These are phyloP conservation scores for Blomia tropicalis DNA, from an alignment of 2,888 invertebrate species.

Conservation along the genomic window DNA sequence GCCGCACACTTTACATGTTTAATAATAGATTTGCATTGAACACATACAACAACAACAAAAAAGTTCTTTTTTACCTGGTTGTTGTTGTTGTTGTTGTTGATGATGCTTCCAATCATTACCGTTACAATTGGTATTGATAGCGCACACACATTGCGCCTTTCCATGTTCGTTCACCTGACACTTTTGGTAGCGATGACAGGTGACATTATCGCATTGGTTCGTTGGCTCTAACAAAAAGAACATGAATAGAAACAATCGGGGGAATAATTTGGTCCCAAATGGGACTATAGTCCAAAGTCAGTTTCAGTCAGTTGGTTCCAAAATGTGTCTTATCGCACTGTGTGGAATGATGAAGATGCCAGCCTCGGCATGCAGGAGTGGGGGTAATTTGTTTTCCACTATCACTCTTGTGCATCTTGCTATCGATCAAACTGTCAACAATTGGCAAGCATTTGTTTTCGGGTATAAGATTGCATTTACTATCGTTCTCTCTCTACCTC, in stretches of 20 bases:
- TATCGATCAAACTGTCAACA: slow-evolving; percentile 15
- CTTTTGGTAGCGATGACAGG: slow-evolving; percentile 8
- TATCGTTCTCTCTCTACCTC: too few relatives aligned
- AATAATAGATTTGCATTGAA: neutral
- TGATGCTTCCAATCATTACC: too few relatives aligned
- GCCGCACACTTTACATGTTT: neutral
- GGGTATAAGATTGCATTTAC: too few relatives aligned
- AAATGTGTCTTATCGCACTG: neutral
- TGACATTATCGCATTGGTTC: neutral
- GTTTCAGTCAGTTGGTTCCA: neutral
- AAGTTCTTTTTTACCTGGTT: slow-evolving; percentile 13
- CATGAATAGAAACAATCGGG: too few relatives aligned
- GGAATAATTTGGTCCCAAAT: too few relatives aligned
- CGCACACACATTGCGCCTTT: slow-evolving; percentile 14
- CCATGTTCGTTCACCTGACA: slow-evolving; percentile 29
- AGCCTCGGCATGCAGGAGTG: neutral
- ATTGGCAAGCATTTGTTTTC: neutral
- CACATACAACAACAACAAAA: too few relatives aligned
- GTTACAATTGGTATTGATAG: neutral
- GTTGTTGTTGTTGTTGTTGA: too few relatives aligned
- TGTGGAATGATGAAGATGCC: slow-evolving; percentile 1
- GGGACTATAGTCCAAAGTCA: neutral
- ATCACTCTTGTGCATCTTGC: neutral
- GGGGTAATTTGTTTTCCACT: slow-evolving; percentile 5
- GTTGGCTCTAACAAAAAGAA: too few relatives aligned